Evolutionary conservation across 2,888 invertebrate genomes (phyloP), one percentile per base, ranked within the genome.

Genomic region (Drosophila eohydei): DNA sequence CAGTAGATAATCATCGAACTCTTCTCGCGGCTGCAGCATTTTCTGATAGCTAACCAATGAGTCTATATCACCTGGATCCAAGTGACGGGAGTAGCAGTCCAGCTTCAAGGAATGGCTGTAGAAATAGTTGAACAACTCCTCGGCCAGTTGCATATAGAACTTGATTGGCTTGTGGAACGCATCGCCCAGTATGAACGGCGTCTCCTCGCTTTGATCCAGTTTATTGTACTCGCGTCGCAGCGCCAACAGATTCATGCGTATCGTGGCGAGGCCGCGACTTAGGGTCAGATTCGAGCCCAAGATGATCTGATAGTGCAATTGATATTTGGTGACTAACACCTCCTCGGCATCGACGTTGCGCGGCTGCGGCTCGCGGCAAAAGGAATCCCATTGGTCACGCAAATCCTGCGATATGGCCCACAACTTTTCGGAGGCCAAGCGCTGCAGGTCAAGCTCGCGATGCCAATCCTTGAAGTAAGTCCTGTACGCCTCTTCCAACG

Each of bases 121-220:
- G 26, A 91, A 89, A 54, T 82, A 91, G 30, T 83, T 82, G 32
- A 92, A 92, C 11, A 91, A 8, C 44, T 92, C 92, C 7, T 83
- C 84, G 9, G 80, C 67, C 50, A 91, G 56, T 1, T 86, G 80
- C 0, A 89, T 79, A 21, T 85, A 91, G 51, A 81, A 91, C 32
- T 71, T 41, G 16, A 91, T 75, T 2, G 91, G 91, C 61, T 91
- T 91, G 60, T 92, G 91, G 14, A 84, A 90, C 0, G 80, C 62
- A 41, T 92, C 92, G 26, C 91, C 91, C 16, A 61, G 0, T 4
- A 90, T 68, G 9, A 92, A 80, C 0, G 82, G 58, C 8, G 76
- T 81, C 32, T 83, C 55, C 0, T 57, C 61, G 0, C n/a, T 56
- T 57, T 78, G 57, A 28, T 91, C 70, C 70, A 91, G 14, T 3